Conservation (phyloP, 2,888 invertebrate species). For the Oligia strigilis region DNA sequence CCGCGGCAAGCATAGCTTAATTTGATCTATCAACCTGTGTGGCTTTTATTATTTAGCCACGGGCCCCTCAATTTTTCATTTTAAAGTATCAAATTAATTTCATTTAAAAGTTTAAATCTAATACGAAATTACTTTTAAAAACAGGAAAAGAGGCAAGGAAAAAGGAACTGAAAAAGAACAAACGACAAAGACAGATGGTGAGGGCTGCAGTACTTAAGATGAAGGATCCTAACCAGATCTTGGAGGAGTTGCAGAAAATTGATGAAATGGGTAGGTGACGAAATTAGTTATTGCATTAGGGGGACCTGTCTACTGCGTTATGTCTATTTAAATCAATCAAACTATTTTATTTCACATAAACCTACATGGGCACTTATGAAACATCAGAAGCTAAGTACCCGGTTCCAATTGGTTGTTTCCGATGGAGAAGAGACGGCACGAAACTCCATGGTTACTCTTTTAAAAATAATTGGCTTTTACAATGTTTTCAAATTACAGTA, state of each 20-base stretch:
- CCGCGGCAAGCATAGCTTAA: too few species aligned
- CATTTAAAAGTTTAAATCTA: background rate
- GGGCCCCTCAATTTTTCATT: background rate
- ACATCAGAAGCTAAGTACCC: too few species aligned
- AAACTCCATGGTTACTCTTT: too few species aligned
- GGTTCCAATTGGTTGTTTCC: too few species aligned
- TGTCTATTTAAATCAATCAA: background rate
- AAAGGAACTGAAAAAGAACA: constrained; percentile 99
- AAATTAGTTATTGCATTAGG: background rate
- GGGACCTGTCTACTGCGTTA: too few species aligned
- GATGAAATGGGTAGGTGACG: constrained; percentile 96
- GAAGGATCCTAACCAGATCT: constrained; percentile 98
- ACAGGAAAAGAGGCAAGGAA: constrained; percentile 99
- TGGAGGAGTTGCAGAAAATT: constrained; percentile 99
- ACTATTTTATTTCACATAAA: too few species aligned
- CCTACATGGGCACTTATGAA: too few species aligned
- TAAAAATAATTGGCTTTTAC: too few species aligned
- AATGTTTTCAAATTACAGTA: too few species aligned
- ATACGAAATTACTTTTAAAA: constrained; percentile 2
- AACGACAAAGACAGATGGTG: constrained; percentile 98
- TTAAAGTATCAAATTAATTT: background rate
- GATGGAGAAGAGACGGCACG: too few species aligned
- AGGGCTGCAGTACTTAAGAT: constrained; percentile 99
- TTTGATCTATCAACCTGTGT: too few species aligned
- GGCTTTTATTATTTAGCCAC: too few species aligned